Evolutionary conservation across 2,797 vertebrate species (phyloP), one percentile per base, ranked within the genome.

Genomic region (Rhinella marina): DNA sequence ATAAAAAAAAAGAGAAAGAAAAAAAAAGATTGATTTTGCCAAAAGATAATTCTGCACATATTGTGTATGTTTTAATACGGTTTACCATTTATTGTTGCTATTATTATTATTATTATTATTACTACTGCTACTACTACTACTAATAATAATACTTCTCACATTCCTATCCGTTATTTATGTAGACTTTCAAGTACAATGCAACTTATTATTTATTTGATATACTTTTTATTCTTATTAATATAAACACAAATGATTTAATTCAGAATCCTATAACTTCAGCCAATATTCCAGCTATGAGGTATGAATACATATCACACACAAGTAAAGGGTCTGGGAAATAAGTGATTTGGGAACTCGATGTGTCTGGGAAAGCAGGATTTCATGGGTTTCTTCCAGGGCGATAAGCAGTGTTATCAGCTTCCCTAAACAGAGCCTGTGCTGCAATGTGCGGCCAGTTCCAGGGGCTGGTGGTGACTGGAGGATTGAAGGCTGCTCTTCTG

Each of bases 321-420:
- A 12, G 13, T 59, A 79, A 64, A 59, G 3, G 41, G 5, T 75
- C 48, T n/a, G 48, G 48, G 48, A 76, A 76, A 70, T 19, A 41
- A 59, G 78, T 61, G 27, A 48, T 52, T 82, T 70, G 27, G 27
- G 68, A 52, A 41, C 66, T n/a, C 75, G 82, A 62, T 12, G n/a
- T 75, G 50, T 17, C 62, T 88, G n/a, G 87, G 41, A 72, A 75
- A 64, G 76, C 57, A 85, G 85, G 82, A 85, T 73, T 88, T 86
- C 83, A 85, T 85, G 2, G 82, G 56, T 64, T 79, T 81, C 62
- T 85, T 48, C 64, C 50, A 48, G 19, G 17, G 29, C 19, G 66
- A 88, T 88, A 85, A 85, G 29, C n/a, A 0, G 1, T 66, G 5
- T 83, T 84, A 83, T 87, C 86, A 68, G 48, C 61, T 84, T 84